Evolutionary conservation across 1,140 invertebrate species (phyloP), one percentile per base, ranked within the genome.

Genomic region (Brachionus paranguensis): DNA sequence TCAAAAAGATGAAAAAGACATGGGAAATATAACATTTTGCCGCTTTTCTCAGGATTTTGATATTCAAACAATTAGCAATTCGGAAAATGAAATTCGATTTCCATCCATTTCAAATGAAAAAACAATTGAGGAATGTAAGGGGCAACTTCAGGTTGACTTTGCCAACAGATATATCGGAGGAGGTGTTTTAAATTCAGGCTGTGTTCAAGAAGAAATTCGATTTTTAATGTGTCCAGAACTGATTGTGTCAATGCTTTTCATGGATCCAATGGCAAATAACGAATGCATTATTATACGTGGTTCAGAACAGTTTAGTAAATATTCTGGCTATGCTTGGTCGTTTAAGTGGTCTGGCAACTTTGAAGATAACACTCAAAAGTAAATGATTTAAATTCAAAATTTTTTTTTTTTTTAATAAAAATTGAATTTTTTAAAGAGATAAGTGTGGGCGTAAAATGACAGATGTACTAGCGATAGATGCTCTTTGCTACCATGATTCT

Each of bases 151-250:
- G 20, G 17, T 60, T 20, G 96, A 98, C 89, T 99, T 99, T 92
- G 96, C 96, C 12, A 97, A 98, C 88, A 95, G 94, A 92, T 95
- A 90, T 86, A 86, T 91, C 72, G 97, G 97, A 14, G 97, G 97
- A 41, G 97, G 97, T 20, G 96, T 99, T 2, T 89, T 99, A 20
- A 91, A 93, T 2, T 89, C 92, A 84, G 96, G 96, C 0, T 95
- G 93, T 88, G 96, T 98, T 1, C 96, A 99, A 90, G 97, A 99
- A 91, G 97, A 99, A 91, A 99, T 99, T 86, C 91, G 96, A 53
- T 99, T 99, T 89, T 92, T 97, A 4, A 95, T 98, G 84, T 97
- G 95, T 89, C 97, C 97, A 0, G 97, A 99, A 89, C 90, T 99
- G 85, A 91, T 99, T 60, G 90, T 96, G 1, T 92, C 94, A 0